Conservation (phyloP, 2,888 invertebrate species). For the Dichetophora obliterata region DNA sequence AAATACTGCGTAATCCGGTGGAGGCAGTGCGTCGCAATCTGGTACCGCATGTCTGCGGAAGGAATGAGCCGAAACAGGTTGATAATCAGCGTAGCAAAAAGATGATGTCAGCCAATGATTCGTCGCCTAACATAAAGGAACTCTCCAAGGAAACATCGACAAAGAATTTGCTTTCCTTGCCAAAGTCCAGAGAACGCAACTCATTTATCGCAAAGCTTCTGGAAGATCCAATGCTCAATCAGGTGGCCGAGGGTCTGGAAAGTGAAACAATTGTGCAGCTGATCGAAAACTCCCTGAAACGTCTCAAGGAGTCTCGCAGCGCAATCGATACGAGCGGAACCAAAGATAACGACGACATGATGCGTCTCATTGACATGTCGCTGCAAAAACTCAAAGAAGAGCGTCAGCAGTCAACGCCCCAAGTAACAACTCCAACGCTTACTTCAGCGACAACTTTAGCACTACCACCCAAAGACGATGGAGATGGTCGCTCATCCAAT, state of each 20-base stretch:
- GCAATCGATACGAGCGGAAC: constrained; percentile 67
- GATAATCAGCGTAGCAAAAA: constrained; percentile 64
- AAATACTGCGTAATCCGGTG: constrained; percentile 79
- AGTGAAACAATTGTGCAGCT: constrained; percentile 75
- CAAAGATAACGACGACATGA: constrained; percentile 70
- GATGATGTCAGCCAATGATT: constrained; percentile 56
- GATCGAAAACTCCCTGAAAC: constrained; percentile 77
- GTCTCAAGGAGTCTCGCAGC: constrained; percentile 70
- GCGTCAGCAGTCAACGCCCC: constrained; percentile 46
- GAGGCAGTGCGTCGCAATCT: constrained; percentile 82
- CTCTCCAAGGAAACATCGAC: not conserved
- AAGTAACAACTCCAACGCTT: constrained; percentile 24
- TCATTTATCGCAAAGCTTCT: constrained; percentile 74
- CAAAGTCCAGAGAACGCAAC: constrained; percentile 56
- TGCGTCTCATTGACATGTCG: constrained; percentile 68
- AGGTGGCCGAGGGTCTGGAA: constrained; percentile 75
- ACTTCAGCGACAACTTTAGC: not conserved
- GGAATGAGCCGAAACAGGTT: constrained; percentile 64
- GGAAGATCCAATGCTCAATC: constrained; percentile 76
- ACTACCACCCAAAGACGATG: constrained; percentile 65
- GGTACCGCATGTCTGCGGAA: constrained; percentile 83
- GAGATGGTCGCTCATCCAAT: constrained; percentile 70
- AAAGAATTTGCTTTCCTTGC: not conserved
- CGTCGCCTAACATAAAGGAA: not conserved
- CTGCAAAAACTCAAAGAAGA: constrained; percentile 68